phyloP scores from a whole-genome alignment of 2,113 vertebrate species.

The Proterorhinus semilunaris region DNA sequence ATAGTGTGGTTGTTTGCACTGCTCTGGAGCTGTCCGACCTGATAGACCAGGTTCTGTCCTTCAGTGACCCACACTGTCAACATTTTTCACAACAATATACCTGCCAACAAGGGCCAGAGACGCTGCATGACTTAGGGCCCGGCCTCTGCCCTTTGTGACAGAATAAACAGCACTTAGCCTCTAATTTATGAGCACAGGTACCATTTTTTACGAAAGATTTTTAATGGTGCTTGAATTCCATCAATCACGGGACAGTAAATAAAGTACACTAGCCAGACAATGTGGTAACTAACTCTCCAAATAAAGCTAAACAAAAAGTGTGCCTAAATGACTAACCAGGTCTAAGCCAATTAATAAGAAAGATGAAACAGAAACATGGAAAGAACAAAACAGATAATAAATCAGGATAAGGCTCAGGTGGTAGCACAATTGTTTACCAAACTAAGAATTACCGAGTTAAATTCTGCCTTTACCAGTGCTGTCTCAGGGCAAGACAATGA shows the following conservation, averaged over 20 bases:
- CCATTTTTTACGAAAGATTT: not conserved
- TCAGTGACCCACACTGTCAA: slow-evolving; percentile 10
- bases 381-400: not conserved
- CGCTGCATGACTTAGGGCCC: not conserved
- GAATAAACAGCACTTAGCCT: slow-evolving; percentile 2
- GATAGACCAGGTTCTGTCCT: slow-evolving; percentile 3
- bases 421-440: no score
- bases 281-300: not conserved
- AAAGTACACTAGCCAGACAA: not conserved
- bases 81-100: slow-evolving; percentile 8
- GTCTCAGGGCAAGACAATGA: no score
- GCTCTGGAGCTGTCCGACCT: slow-evolving; percentile 9
- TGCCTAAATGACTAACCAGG: not conserved
- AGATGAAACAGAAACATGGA: no score
- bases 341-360: not conserved
- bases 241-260: slow-evolving; percentile 4
- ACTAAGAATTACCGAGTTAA: no score
- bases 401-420: not conserved
- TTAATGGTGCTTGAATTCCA: not conserved
- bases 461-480: no score
- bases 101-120: not conserved
- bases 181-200: not conserved
- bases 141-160: not conserved
- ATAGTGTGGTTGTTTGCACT: slow-evolving; percentile 9
- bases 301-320: not conserved